Percentiles rank a stretch among this genome's conserved stretches.
phyloP scores from a whole-genome alignment of 1,140 invertebrate genomes.

The Anoplolepis gracilipes region DNA sequence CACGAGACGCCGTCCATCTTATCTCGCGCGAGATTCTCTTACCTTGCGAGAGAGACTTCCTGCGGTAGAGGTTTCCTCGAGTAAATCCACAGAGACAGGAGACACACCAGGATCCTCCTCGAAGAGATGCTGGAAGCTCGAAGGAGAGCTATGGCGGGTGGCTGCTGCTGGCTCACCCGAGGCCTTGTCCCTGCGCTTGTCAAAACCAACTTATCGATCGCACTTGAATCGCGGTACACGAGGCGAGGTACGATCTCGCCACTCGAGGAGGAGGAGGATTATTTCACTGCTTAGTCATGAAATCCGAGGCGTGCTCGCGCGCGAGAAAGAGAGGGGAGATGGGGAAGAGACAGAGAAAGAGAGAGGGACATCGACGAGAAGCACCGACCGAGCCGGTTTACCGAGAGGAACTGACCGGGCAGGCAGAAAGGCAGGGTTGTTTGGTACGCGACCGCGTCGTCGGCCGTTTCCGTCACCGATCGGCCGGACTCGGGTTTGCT shows the following conservation, averaged over 20 bases:
- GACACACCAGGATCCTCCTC: background rate
- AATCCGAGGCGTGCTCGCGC: slow-evolving; percentile 33
- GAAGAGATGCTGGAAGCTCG: background rate
- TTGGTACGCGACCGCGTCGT: slow-evolving; percentile 25
- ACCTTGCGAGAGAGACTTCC: slow-evolving; percentile 62
- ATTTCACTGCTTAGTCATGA: slow-evolving; percentile 29
- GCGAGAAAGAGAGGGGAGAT: background rate
- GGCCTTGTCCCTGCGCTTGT: slow-evolving; percentile 43
- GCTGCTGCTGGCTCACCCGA: background rate
- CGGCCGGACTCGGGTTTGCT: slow-evolving; percentile 12
- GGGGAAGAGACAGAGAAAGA: background rate
- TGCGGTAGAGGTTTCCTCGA: slow-evolving; percentile 27
- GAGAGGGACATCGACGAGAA: slow-evolving; percentile 18
- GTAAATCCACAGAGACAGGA: slow-evolving; percentile 65
- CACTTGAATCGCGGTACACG: slow-evolving; percentile 55
- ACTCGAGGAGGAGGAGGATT: background rate
- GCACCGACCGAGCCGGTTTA: slow-evolving; percentile 77
- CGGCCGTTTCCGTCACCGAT: slow-evolving; percentile 21
- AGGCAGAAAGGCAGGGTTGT: slow-evolving; percentile 41
- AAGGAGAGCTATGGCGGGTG: background rate
- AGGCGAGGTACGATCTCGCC: slow-evolving; percentile 22
- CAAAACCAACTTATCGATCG: slow-evolving; percentile 68
- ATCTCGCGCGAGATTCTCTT: background rate
- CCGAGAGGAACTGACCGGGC: slow-evolving; percentile 79
- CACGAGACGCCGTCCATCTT: background rate